These are phyloP conservation scores for Eulimnadia texana DNA, from an alignment of 1,140 invertebrate genomes.

Conservation along the genomic window DNA sequence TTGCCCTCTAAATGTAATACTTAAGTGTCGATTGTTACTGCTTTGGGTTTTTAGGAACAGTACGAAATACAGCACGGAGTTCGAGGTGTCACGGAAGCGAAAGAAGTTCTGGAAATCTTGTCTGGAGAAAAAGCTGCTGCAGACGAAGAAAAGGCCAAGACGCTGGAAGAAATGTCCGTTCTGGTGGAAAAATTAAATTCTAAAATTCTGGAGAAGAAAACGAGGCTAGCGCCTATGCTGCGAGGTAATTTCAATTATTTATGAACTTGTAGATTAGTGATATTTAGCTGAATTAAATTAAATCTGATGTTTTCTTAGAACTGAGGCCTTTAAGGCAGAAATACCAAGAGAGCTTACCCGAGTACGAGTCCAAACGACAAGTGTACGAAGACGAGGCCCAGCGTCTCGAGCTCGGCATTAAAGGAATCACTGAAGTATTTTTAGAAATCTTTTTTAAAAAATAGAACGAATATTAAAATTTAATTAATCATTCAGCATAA, in stretches of 20 bases:
- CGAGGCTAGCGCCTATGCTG: constrained; percentile 43
- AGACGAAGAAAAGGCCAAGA: constrained; percentile 40
- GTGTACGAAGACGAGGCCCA: constrained; percentile 40
- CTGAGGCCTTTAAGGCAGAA: constrained; percentile 40
- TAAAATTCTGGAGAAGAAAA: constrained; percentile 40
- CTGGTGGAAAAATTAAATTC: constrained; percentile 38
- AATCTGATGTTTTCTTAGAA: constrained; percentile 29
- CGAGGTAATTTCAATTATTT: constrained; percentile 32
- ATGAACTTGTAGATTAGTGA: no score
- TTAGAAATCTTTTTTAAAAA: constrained; percentile 4
- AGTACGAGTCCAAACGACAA: constrained; percentile 41
- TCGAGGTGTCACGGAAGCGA: constrained; percentile 34
- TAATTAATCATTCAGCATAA: no score
- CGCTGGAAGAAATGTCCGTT: constrained; percentile 40
- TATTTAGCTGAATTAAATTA: no score
- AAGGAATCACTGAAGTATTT: constrained; percentile 30
- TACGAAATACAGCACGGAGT: constrained; percentile 33
- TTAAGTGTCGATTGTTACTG: no score
- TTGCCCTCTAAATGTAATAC: no score
- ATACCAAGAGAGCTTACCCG: constrained; percentile 37
- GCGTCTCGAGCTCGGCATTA: constrained; percentile 38
- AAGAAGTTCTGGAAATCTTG: constrained; percentile 41
- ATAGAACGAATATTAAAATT: background rate
- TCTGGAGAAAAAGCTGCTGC: constrained; percentile 37
- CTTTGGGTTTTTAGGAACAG: constrained; percentile 20